phyloP scores from a whole-genome alignment of 2,113 vertebrate species.

The Guaruba guarouba region DNA sequence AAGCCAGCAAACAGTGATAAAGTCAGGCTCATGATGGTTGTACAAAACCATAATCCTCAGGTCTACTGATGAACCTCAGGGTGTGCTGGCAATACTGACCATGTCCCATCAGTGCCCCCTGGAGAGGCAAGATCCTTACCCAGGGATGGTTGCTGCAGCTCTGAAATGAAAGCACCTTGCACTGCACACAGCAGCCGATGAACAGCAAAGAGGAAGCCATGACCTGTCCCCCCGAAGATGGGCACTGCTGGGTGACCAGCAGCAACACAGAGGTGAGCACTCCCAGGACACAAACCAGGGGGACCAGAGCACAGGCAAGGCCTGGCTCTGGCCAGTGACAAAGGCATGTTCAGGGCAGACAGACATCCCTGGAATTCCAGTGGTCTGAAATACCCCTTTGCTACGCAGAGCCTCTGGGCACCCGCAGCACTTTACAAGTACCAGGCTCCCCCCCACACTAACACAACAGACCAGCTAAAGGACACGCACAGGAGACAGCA shows the following conservation, averaged over 20 bases:
- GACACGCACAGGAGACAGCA: not conserved
- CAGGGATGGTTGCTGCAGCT: accelerated
- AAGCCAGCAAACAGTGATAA: not conserved
- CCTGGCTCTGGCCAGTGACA: not conserved
- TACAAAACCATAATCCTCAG: not conserved
- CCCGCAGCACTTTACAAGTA: not conserved
- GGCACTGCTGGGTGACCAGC: not conserved
- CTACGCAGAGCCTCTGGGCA: not conserved
- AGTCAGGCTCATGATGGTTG: not conserved
- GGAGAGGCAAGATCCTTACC: not conserved
- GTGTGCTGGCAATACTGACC: not conserved
- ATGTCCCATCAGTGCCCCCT: not conserved
- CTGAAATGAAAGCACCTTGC: not conserved
- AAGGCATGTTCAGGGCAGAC: not conserved
- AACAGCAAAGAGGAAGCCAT: not conserved
- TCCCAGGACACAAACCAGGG: not conserved
- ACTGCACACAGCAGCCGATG: not conserved
- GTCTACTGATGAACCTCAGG: not conserved
- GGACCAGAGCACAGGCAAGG: not conserved
- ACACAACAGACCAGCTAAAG: not conserved
- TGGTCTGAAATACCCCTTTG: not conserved
- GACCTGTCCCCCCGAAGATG: not conserved
- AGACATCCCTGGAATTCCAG: not conserved
- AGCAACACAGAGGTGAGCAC: not conserved
- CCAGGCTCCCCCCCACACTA: not conserved